These are phyloP conservation scores for Meta bourneti DNA, from an alignment of 2,888 invertebrate genomes.

Conservation along the genomic window DNA sequence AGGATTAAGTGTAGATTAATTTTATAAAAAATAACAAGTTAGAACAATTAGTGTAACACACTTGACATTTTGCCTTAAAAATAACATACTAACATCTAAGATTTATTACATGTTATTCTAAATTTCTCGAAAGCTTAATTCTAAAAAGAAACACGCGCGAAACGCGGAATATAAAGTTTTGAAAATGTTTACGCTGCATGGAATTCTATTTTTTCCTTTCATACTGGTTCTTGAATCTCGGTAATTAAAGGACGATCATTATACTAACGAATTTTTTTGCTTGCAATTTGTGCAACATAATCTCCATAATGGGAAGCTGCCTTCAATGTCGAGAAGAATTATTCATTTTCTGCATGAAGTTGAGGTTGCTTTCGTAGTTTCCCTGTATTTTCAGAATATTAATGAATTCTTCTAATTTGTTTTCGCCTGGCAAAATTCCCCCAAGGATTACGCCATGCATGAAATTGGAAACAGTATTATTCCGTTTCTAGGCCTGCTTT, in stretches of 20 bases:
- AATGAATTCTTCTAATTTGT: not conserved
- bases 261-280: not conserved
- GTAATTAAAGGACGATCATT: not conserved
- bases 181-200: not conserved
- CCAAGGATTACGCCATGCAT: not conserved
- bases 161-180: too few relatives aligned
- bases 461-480: not conserved
- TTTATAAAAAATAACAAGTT: too few relatives aligned
- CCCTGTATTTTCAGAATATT: not conserved
- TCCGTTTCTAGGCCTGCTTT: not conserved
- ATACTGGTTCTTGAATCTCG: not conserved
- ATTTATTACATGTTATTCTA: too few relatives aligned
- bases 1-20: too few relatives aligned
- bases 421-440: not conserved
- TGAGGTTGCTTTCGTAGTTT: not conserved
- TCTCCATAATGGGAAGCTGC: not conserved
- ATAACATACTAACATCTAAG: too few relatives aligned
- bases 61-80: too few relatives aligned
- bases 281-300: not conserved
- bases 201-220: not conserved
- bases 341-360: not conserved
- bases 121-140: too few relatives aligned
- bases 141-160: too few relatives aligned
- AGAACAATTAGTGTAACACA: too few relatives aligned
- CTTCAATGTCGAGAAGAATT: not conserved